phyloP scores from a whole-genome alignment of 2,888 invertebrate genomes.

The Chloromyia formosa region DNA sequence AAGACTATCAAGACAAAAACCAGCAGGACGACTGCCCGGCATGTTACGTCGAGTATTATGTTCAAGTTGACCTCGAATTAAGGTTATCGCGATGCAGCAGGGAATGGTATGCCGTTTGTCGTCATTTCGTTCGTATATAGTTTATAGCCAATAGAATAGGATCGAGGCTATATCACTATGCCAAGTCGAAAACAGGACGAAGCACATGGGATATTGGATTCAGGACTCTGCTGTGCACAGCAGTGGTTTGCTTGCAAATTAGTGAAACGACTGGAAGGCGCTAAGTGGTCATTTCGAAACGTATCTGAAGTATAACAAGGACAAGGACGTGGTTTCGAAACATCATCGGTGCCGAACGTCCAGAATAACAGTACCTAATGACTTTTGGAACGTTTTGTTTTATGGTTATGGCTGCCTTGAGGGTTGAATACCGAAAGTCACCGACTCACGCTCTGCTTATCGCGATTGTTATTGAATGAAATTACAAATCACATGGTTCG shows the following conservation, averaged over 20 bases:
- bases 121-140: not conserved
- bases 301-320: not conserved
- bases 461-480: not conserved
- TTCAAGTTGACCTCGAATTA: constrained; percentile 16
- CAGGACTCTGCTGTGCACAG: constrained; percentile 10
- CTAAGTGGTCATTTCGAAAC: constrained; percentile 10
- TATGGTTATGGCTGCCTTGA: not conserved
- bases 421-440: no score
- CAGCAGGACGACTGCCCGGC: constrained; percentile 13
- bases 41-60: constrained; percentile 9
- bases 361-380: not conserved
- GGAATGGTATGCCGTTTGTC: not conserved
- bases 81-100: not conserved
- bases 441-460: not conserved
- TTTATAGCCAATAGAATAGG: not conserved
- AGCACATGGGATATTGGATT: not conserved
- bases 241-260: constrained; percentile 25
- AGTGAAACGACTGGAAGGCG: constrained; percentile 13
- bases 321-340: not conserved
- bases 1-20: not conserved
- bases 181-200: no score
- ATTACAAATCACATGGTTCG: not conserved
- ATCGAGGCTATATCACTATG: no score
- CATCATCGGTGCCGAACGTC: not conserved
- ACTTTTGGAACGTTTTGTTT: not conserved